Conservation (phyloP, 2,888 invertebrate species). For the Diloba caeruleocephala region DNA sequence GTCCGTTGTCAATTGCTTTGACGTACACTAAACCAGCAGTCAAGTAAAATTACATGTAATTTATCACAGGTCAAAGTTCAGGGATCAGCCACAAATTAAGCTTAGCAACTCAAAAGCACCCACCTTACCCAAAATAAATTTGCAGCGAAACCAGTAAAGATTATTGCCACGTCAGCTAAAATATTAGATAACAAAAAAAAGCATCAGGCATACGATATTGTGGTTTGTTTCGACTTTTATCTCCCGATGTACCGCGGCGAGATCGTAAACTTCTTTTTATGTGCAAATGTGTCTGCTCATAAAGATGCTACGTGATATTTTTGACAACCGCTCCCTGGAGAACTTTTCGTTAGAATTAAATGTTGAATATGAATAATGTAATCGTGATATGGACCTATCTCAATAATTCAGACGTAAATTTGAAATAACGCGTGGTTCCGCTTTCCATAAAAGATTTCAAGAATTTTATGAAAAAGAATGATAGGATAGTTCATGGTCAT, state of each 20-base stretch:
- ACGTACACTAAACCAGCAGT: no score
- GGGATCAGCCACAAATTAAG: no score
- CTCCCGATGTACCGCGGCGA: constrained; percentile 55
- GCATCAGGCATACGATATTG: constrained; percentile 72
- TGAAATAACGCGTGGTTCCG: constrained; percentile 2
- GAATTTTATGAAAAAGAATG: not conserved
- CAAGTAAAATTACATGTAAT: no score
- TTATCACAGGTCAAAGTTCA: no score
- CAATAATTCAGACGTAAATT: constrained; percentile 22
- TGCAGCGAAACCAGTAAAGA: constrained; percentile 50
- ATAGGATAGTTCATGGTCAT: no score
- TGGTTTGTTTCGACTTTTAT: constrained; percentile 71
- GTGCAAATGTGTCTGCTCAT: constrained; percentile 78
- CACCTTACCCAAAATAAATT: constrained; percentile 29
- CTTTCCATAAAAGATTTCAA: not conserved
- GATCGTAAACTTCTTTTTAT: constrained; percentile 82
- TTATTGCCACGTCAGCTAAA: constrained; percentile 60
- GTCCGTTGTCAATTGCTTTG: no score
- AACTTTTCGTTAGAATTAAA: constrained; percentile 65
- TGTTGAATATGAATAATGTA: constrained; percentile 53
- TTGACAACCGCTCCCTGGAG: constrained; percentile 70
- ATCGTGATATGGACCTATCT: constrained; percentile 24
- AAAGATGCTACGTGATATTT: constrained; percentile 84
- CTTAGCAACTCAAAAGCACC: not conserved
- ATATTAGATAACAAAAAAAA: constrained; percentile 71